Conservation (phyloP, 1,140 invertebrate species). For the Drosophila sp. region DNA sequence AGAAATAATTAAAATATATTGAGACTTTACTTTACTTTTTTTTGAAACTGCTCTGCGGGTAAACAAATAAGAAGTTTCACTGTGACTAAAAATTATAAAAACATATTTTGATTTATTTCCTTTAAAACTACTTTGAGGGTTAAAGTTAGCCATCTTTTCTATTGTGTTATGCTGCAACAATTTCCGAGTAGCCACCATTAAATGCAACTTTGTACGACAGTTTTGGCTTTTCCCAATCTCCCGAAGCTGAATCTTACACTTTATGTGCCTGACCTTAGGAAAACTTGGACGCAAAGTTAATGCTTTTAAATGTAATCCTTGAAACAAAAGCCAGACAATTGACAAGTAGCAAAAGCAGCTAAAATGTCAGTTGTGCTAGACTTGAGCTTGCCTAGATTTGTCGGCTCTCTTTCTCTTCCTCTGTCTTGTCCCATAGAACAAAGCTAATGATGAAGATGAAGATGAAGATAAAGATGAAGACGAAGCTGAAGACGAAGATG, state of each 20-base stretch:
- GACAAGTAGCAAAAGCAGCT: conserved; percentile 1
- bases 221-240: background rate
- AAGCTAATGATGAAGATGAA: background rate
- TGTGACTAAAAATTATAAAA: too few relatives aligned
- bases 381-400: conserved; percentile 14
- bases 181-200: conserved; percentile 19
- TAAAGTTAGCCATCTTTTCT: background rate
- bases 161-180: conserved; percentile 14
- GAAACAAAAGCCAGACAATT: conserved; percentile 45
- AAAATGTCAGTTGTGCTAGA: background rate
- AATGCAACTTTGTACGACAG: conserved; percentile 39
- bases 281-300: conserved; percentile 45
- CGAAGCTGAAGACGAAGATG: conserved; percentile 24
- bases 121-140: background rate
- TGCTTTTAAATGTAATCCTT: conserved; percentile 48
- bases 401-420: background rate
- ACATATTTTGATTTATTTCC: background rate
- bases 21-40: too few relatives aligned
- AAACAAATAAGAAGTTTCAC: too few relatives aligned
- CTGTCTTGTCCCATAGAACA: background rate
- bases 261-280: conserved; percentile 46
- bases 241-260: conserved; percentile 26
- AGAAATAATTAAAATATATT: too few relatives aligned
- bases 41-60: too few relatives aligned
- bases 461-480: background rate